Evolutionary conservation across 2,888 invertebrate genomes (phyloP).

Genomic region (Miltochrista miniata): DNA sequence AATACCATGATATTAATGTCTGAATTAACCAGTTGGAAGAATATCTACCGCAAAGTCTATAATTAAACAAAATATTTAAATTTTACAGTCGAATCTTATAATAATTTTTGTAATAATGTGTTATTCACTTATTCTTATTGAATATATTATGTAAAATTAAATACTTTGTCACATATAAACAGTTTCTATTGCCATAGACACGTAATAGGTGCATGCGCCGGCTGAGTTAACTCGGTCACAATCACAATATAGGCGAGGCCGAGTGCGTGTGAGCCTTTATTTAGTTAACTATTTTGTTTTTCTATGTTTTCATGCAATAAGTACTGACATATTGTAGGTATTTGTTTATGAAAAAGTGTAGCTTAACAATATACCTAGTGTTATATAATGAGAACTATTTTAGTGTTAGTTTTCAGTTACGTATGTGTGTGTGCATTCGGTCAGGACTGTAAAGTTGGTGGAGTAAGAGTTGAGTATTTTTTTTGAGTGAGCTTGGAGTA

Average conservation of each 20-base stretch:
- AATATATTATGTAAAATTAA: too few relatives aligned
- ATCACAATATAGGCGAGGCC: conserved; percentile 51
- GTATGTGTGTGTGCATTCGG: conserved; percentile 37
- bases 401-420: conserved; percentile 35
- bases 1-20: too few relatives aligned
- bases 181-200: conserved; percentile 28
- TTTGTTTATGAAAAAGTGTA: too few relatives aligned
- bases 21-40: too few relatives aligned
- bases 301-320: conserved; percentile 25
- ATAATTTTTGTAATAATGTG: too few relatives aligned
- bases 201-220: conserved; percentile 42
- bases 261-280: conserved; percentile 42
- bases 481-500: not conserved
- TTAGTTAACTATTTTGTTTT: conserved; percentile 13
- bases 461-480: conserved; percentile 53
- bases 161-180: too few relatives aligned
- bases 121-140: too few relatives aligned
- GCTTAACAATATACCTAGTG: too few relatives aligned
- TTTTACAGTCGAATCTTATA: too few relatives aligned
- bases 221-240: conserved; percentile 56
- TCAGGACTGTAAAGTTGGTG: conserved; percentile 70
- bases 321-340: conserved; percentile 3
- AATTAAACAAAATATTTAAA: too few relatives aligned
- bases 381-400: conserved; percentile 16
- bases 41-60: too few relatives aligned